A percentile compares a stretch with the other conserved stretches of the same genome.
Conservation (phyloP, 2,113 vertebrate species). For the Ophiodon elongatus region DNA sequence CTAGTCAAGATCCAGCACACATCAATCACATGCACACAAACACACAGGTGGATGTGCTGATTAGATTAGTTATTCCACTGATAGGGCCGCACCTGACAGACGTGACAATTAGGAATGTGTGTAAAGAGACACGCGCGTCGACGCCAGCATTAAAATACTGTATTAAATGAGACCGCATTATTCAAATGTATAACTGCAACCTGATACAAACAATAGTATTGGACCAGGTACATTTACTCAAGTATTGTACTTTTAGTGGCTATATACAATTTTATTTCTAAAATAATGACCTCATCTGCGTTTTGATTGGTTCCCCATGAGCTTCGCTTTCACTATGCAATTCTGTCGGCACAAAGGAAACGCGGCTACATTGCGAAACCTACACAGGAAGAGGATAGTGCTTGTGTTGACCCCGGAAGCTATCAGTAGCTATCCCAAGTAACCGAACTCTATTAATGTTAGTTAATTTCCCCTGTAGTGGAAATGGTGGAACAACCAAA, state of each 20-base stretch:
- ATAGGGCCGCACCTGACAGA: neutral
- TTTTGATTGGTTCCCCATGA: neutral
- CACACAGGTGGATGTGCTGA: neutral
- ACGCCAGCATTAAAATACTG: neutral
- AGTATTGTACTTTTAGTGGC: neutral
- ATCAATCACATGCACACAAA: conserved; percentile 8
- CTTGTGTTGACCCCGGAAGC: neutral
- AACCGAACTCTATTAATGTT: neutral
- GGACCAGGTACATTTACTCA: neutral
- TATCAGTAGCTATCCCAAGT: neutral
- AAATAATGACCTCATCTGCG: neutral
- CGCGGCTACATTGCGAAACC: neutral
- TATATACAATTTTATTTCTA: neutral
- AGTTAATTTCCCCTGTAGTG: neutral
- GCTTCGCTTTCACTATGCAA: neutral
- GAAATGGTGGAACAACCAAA: neutral
- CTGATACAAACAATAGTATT: neutral
- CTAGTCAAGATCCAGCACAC: conserved; percentile 46
- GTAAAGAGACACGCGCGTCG: neutral
- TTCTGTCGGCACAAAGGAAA: neutral
- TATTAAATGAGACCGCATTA: neutral
- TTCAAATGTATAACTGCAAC: neutral
- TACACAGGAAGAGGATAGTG: neutral
- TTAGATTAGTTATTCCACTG: neutral
- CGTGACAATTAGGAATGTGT: neutral